Conservation (phyloP, 2,113 vertebrate genomes). For the zebrafish (Danio rerio) region GRCz12tu NC_133191.1:35600501-35601000, state of each 20-base stretch:
- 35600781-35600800: neutral
- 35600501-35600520: constrained; percentile 5
- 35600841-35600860: neutral
- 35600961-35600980: no score
- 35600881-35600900: no score
- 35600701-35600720: neutral
- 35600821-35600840: neutral
- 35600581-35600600: constrained; percentile 58
- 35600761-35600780: neutral
- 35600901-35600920: no score
- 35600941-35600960: no score
- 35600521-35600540: neutral
- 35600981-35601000: no score
- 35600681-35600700: neutral
- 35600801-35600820: neutral
- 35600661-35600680: neutral
- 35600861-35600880: no score
- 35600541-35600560: neutral
- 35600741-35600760: no score
- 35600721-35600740: neutral
- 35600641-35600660: neutral
- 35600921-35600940: no score
- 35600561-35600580: constrained; percentile 47
- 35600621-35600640: neutral
- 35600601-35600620: constrained; percentile 54